Evolutionary conservation across 2,888 invertebrate species (phyloP).

Genomic region (Drosophila siamana): DNA sequence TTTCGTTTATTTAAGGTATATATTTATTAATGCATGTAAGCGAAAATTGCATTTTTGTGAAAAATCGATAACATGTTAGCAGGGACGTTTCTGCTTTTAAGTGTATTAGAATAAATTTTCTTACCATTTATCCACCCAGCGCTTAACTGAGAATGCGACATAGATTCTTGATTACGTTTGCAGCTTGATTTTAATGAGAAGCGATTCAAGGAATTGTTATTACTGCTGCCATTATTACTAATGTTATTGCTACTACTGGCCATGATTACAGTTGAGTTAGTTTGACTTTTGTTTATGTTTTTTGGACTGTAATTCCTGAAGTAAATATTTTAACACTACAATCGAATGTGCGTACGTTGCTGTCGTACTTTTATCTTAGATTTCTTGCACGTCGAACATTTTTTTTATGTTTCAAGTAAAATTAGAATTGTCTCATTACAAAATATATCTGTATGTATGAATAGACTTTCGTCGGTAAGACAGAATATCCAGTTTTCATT

Average conservation of each 20-base stretch:
- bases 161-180: conserved; percentile 91
- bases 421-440: conserved; percentile 28
- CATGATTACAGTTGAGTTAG: conserved; percentile 44
- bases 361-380: conserved; percentile 10
- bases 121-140: conserved; percentile 95
- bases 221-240: conserved; percentile 47
- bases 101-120: conserved; percentile 69
- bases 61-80: conserved; percentile 67
- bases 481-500: conserved; percentile 11
- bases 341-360: background rate
- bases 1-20: background rate
- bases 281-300: conserved; percentile 13
- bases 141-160: conserved; percentile 92
- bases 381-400: conserved; percentile 20
- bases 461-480: conserved; percentile 10
- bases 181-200: conserved; percentile 86
- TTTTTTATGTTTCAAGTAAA: conserved; percentile 25
- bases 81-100: background rate
- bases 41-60: conserved; percentile 34
- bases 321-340: background rate
- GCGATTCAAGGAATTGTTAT: conserved; percentile 74
- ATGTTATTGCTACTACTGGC: conserved; percentile 56
- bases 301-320: conserved; percentile 29
- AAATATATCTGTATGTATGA: conserved; percentile 6
- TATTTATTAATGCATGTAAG: background rate